phyloP scores from a whole-genome alignment of 2,797 vertebrate genomes.

The Notamacropus eugenii region DNA sequence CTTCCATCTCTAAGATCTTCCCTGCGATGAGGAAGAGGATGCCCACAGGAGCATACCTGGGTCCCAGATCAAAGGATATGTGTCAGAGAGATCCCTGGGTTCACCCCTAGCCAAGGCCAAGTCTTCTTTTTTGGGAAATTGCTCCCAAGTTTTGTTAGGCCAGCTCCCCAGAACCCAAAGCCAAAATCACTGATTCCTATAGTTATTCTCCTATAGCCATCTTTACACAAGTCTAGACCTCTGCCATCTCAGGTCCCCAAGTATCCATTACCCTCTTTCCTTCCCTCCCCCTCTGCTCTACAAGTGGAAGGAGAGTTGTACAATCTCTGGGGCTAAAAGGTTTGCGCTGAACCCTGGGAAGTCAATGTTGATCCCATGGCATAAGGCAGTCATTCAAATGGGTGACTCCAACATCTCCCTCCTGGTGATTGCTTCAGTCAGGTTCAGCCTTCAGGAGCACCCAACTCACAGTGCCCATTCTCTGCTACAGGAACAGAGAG shows the following conservation, averaged over 20 bases:
- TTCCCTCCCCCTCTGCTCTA: neutral
- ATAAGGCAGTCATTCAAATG: neutral
- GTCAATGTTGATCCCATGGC: neutral
- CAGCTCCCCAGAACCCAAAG: neutral
- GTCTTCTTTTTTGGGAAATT: conserved; percentile 3
- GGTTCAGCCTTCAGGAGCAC: neutral
- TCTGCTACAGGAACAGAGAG: neutral
- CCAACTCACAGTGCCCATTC: neutral
- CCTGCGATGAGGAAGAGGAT: conserved; percentile 97
- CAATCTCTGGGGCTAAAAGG: neutral
- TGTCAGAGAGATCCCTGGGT: conserved; percentile 26
- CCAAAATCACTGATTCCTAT: neutral
- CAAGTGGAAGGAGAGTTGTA: neutral
- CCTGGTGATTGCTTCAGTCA: neutral
- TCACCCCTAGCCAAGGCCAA: neutral
- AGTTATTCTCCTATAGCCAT: neutral
- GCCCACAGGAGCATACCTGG: conserved; percentile 95
- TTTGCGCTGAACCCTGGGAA: neutral
- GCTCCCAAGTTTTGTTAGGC: conserved; percentile 13
- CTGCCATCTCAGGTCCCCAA: neutral
- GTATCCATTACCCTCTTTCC: neutral
- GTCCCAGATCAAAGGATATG: conserved; percentile 38
- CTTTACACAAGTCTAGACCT: neutral
- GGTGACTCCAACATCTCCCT: neutral
- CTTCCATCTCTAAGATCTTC: conserved; percentile 97